Evolutionary conservation across 2,888 invertebrate species (phyloP).

Genomic region (Folsomia manolachei): DNA sequence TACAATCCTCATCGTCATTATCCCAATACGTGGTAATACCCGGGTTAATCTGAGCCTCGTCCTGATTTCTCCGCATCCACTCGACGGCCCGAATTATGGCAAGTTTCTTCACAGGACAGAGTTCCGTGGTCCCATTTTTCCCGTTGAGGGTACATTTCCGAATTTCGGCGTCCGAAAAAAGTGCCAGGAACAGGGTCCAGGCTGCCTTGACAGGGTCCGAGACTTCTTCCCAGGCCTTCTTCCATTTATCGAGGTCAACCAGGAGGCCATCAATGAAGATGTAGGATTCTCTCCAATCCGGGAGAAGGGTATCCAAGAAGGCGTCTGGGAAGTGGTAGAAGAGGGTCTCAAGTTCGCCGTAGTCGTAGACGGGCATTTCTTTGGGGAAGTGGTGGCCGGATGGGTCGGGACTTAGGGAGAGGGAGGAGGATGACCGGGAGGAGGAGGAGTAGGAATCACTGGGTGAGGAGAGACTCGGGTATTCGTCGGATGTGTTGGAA

Average conservation of each 20-base stretch:
- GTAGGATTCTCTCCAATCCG: not conserved
- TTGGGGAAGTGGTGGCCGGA: not conserved
- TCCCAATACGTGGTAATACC: slow-evolving; percentile 1
- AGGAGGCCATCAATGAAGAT: slow-evolving; percentile 31
- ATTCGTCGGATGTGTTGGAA: not conserved
- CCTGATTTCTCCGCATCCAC: slow-evolving; percentile 32
- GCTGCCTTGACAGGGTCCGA: slow-evolving; percentile 35
- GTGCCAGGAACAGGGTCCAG: slow-evolving; percentile 34
- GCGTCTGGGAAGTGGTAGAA: slow-evolving; percentile 7
- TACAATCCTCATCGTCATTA: slow-evolving; percentile 24
- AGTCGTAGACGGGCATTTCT: not conserved
- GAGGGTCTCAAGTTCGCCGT: not conserved
- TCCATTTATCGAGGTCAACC: slow-evolving; percentile 31
- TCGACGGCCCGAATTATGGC: slow-evolving; percentile 35
- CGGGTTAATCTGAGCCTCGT: no score
- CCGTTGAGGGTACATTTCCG: slow-evolving; percentile 34
- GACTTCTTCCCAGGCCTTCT: slow-evolving; percentile 28
- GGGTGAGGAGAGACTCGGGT: not conserved
- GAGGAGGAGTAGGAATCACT: not conserved
- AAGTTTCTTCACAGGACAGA: slow-evolving; percentile 34
- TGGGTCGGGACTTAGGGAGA: not conserved
- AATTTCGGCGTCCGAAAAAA: slow-evolving; percentile 35
- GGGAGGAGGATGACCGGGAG: not conserved
- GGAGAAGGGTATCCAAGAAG: slow-evolving; percentile 7
- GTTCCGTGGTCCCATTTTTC: slow-evolving; percentile 35